Evolutionary conservation across 2,113 vertebrate genomes (phyloP).

Genomic region (Lucifuga dentata): DNA sequence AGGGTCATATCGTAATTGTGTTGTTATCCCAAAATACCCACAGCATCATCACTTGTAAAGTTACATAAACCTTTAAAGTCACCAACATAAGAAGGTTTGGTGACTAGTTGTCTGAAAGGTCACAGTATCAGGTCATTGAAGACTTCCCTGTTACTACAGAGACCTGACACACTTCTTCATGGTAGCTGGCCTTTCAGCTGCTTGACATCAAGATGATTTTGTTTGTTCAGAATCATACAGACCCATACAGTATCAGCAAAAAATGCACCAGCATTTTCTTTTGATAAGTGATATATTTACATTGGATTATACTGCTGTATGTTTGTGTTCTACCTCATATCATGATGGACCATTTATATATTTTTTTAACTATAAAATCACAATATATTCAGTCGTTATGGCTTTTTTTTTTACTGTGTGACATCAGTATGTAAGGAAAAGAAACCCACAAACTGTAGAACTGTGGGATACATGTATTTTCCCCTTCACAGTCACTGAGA

Average conservation of each 20-base stretch:
- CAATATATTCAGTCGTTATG: too few relatives aligned
- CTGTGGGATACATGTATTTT: constrained; percentile 73
- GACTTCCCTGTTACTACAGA: constrained; percentile 42
- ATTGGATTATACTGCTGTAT: constrained; percentile 13
- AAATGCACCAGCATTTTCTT: constrained; percentile 11
- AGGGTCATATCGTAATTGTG: constrained; percentile 51
- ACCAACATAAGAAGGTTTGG: constrained; percentile 18
- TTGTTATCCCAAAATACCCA: constrained; percentile 47
- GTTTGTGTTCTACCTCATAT: constrained; percentile 9
- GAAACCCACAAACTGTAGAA: constrained; percentile 67
- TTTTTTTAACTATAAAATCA: constrained; percentile 2
- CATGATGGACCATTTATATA: neutral
- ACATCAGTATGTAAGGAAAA: constrained; percentile 56
- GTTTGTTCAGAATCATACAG: constrained; percentile 36
- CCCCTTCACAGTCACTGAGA: constrained; percentile 70
- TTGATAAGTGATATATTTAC: constrained; percentile 20
- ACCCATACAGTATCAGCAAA: constrained; percentile 29
- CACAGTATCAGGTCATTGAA: constrained; percentile 40
- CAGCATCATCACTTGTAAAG: constrained; percentile 8
- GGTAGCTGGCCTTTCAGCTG: constrained; percentile 49
- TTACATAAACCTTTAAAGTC: constrained; percentile 33
- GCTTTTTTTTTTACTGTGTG: constrained; percentile 14
- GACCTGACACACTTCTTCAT: constrained; percentile 50
- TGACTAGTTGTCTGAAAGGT: constrained; percentile 24
- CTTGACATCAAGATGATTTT: constrained; percentile 37